Conservation (phyloP, 2,797 vertebrate genomes). For the Zalophus californianus region DNA sequence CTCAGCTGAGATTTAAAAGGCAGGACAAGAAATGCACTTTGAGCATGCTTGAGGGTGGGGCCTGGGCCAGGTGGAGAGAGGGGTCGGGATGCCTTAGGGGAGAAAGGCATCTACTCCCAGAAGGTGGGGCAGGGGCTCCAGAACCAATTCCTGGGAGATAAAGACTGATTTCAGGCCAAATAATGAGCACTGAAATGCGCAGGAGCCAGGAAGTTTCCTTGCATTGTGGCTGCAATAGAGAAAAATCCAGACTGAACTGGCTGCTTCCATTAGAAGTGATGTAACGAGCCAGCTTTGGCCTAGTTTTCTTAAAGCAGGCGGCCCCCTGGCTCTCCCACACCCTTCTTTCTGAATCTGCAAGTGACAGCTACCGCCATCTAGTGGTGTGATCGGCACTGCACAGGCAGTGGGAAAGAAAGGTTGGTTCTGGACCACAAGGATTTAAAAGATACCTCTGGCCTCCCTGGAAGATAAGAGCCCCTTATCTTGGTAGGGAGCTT, state of each 20-base stretch:
- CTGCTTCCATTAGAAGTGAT: slow-evolving; percentile 80
- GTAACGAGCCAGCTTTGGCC: slow-evolving; percentile 81
- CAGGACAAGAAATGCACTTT: background rate
- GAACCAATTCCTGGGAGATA: background rate
- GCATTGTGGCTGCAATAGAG: slow-evolving; percentile 63
- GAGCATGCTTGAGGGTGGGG: background rate
- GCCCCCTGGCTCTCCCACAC: slow-evolving; percentile 74
- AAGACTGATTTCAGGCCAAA: slow-evolving; percentile 49
- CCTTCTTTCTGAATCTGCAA: slow-evolving; percentile 59
- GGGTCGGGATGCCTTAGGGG: background rate
- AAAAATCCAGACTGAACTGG: slow-evolving; percentile 81
- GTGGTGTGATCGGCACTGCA: background rate
- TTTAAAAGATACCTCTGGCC: background rate
- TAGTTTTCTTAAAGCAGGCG: slow-evolving; percentile 77
- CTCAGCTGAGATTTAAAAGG: background rate
- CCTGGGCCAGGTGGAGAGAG: background rate
- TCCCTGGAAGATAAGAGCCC: background rate
- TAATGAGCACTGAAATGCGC: slow-evolving; percentile 13
- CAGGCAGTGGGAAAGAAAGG: background rate
- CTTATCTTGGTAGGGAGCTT: background rate
- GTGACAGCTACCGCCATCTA: slow-evolving; percentile 70
- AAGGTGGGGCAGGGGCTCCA: background rate
- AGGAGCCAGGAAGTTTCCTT: slow-evolving; percentile 61
- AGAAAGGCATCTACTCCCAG: background rate
- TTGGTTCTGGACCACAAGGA: background rate